phyloP scores from a whole-genome alignment of 2,797 vertebrate genomes.

The Crocidura indochinensis region DNA sequence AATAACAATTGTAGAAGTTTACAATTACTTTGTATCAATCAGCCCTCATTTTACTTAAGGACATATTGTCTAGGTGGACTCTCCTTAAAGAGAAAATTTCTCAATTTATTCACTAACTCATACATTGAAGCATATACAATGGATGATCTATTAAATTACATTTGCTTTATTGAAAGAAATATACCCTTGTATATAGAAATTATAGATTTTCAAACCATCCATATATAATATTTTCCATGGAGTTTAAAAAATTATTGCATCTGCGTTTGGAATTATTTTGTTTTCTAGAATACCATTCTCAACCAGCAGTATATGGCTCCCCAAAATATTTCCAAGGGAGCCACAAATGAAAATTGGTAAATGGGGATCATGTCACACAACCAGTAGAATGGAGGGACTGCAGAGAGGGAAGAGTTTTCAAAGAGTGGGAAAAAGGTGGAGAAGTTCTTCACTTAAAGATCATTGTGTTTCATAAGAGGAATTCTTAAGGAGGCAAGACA shows the following conservation, averaged over 20 bases:
- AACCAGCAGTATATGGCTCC: too few species aligned
- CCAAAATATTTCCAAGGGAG: too few species aligned
- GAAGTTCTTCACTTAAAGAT: background rate
- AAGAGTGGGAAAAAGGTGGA: background rate
- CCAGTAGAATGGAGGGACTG: too few species aligned
- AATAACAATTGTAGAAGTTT: too few species aligned
- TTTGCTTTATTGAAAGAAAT: constrained; percentile 41
- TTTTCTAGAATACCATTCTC: background rate
- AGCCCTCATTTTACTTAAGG: constrained; percentile 16
- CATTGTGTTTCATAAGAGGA: background rate
- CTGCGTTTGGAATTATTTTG: background rate
- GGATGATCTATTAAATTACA: background rate
- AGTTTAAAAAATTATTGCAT: background rate
- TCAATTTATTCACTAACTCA: constrained; percentile 36
- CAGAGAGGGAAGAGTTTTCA: too few species aligned
- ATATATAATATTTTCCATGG: constrained; percentile 2
- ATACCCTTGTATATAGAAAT: background rate
- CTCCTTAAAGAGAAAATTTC: background rate
- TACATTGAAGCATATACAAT: background rate
- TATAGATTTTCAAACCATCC: constrained; percentile 36
- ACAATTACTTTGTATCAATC: too few species aligned
- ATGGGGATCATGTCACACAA: too few species aligned
- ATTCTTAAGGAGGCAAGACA: constrained; percentile 27
- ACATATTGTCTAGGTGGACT: background rate
- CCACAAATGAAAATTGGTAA: too few species aligned